Conservation (phyloP, 2,113 vertebrate genomes). For the Podarcis cretensis region DNA sequence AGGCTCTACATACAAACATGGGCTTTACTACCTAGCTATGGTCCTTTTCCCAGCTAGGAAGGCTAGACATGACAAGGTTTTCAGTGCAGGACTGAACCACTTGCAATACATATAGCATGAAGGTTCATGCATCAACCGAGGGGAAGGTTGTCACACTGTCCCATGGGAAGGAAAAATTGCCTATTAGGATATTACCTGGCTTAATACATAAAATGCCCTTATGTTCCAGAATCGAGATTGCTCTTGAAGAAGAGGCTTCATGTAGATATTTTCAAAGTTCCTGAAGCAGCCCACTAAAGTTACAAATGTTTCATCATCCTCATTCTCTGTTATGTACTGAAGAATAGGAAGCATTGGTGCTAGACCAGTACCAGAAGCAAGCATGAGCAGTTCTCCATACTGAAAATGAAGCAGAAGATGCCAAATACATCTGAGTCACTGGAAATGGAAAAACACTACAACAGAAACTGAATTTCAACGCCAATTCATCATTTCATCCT, state of each 20-base stretch:
- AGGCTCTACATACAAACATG: not conserved
- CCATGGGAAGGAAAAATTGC: not conserved
- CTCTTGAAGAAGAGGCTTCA: slow-evolving; percentile 79
- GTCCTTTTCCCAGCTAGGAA: not conserved
- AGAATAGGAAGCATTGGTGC: slow-evolving; percentile 83
- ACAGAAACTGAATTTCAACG: not conserved
- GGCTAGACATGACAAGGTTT: too few species aligned
- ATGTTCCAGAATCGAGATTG: slow-evolving; percentile 81
- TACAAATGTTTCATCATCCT: slow-evolving; percentile 82
- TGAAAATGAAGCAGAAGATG: slow-evolving; percentile 58
- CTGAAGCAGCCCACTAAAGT: slow-evolving; percentile 80
- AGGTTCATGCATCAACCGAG: not conserved
- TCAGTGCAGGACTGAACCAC: not conserved
- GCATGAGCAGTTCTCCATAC: slow-evolving; percentile 81
- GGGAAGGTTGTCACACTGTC: not conserved
- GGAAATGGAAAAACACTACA: not conserved
- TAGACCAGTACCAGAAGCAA: slow-evolving; percentile 80
- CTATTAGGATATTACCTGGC: slow-evolving; percentile 72
- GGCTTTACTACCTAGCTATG: not conserved
- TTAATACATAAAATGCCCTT: slow-evolving; percentile 78
- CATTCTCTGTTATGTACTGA: slow-evolving; percentile 77
- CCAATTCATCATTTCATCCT: not conserved
- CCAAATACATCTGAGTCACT: slow-evolving; percentile 19
- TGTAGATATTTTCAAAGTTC: slow-evolving; percentile 78
- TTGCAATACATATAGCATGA: not conserved